These are phyloP conservation scores for Baronia brevicornis DNA, from an alignment of 2,888 invertebrate genomes.

Conservation along the genomic window DNA sequence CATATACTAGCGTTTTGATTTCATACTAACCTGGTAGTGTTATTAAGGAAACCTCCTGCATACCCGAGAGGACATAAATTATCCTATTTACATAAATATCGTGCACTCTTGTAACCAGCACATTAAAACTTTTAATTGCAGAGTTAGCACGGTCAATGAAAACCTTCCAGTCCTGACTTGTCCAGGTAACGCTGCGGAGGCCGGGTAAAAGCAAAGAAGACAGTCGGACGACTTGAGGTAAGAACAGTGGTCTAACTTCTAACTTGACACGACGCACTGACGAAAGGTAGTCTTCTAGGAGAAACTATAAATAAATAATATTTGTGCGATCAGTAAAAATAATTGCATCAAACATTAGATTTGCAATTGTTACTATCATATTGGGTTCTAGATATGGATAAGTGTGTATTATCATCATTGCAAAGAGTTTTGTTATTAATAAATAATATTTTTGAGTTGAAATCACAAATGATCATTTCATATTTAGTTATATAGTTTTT, in stretches of 20 bases:
- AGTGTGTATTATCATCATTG: too few species aligned
- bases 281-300: constrained; percentile 84
- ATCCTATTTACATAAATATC: constrained; percentile 95
- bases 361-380: too few species aligned
- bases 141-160: constrained; percentile 85
- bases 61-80: constrained; percentile 88
- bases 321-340: too few species aligned
- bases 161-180: constrained; percentile 85
- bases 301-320: constrained; percentile 69
- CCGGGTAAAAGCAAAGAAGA: constrained; percentile 90
- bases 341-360: too few species aligned
- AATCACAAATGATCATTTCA: too few species aligned
- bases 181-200: constrained; percentile 88
- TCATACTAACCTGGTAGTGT: constrained; percentile 81
- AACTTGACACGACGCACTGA: constrained; percentile 85
- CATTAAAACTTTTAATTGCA: constrained; percentile 88
- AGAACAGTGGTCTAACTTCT: constrained; percentile 92
- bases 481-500: too few species aligned
- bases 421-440: too few species aligned
- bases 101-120: constrained; percentile 84
- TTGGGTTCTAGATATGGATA: too few species aligned
- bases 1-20: too few species aligned
- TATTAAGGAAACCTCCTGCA: constrained; percentile 90
- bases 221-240: constrained; percentile 90
- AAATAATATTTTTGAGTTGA: too few species aligned